Percentiles rank a stretch among this genome's conserved stretches.
Evolutionary conservation across 2,888 invertebrate species (phyloP).

Genomic region (Griposia aprilina): DNA sequence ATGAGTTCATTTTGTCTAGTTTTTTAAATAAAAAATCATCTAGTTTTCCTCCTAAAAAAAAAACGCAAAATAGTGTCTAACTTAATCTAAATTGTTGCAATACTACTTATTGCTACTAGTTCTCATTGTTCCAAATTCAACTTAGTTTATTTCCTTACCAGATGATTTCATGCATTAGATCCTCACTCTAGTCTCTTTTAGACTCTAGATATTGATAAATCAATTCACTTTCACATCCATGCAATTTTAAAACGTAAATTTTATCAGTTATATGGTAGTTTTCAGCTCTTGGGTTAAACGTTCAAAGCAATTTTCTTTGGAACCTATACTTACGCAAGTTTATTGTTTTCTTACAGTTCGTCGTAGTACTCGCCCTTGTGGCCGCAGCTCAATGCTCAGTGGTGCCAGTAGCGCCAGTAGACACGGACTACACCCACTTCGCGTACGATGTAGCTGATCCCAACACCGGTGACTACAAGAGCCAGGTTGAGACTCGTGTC

Average conservation of each 20-base stretch:
- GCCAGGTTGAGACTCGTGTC: constrained; percentile 89
- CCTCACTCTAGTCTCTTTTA: background rate
- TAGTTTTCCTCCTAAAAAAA: background rate
- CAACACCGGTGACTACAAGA: constrained; percentile 90
- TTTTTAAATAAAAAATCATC: background rate
- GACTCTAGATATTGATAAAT: background rate
- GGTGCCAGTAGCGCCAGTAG: constrained; percentile 89
- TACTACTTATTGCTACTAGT: background rate
- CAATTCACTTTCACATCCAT: background rate
- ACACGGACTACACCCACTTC: constrained; percentile 88
- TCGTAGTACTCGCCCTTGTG: constrained; percentile 84
- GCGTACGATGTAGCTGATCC: constrained; percentile 91
- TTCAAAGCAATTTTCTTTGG: too few species aligned
- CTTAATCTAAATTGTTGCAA: background rate
- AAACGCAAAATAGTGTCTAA: background rate
- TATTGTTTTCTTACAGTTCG: constrained; percentile 77
- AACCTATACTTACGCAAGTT: background rate
- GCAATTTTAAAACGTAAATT: background rate
- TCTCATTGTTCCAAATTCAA: background rate
- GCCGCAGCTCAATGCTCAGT: constrained; percentile 85
- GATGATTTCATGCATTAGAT: background rate
- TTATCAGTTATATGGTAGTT: background rate
- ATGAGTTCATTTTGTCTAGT: background rate
- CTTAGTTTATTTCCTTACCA: background rate
- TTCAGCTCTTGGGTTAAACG: background rate